Evolutionary conservation across 2,113 vertebrate species (phyloP), one percentile per base, ranked within the genome.

Genomic region (cat (Felis catus)): DNA sequence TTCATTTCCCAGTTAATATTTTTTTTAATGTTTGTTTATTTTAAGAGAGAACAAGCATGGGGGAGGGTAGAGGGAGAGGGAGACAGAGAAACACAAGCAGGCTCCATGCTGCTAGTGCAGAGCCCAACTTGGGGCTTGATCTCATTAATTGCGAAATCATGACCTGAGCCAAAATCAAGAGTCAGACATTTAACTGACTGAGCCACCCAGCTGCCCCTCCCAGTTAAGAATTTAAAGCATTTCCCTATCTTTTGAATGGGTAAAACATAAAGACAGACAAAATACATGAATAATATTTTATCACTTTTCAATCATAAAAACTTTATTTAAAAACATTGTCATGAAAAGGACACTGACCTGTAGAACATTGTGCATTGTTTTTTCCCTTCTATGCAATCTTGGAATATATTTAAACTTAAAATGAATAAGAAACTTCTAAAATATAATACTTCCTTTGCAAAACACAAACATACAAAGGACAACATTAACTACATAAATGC

Each of bases 381-480:
- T 86, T 55, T 2, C 7, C 12, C 48, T 68, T 92, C 80, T 25
- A 83, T 53, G 8, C 15, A 93, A 36, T 81, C 55, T 76, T 92
- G 4, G 8, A 78, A 82, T 68, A 74, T 23, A 39, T 70, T 92
- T 93, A 55, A 91, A 93, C 39, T 80, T 71, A 90, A 97, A 93
- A 70, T 81, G 10, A 95, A 61, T 36, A 78, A 91, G 45, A 53
- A 97, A 53, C 1, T 1, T 19, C 5, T 19, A 55, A 95, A 96
- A 79, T 79, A 79, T 48, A 95, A 68, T 91, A 83, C 23, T 95
- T 95, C 53, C 80, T 94, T 96, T 58, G 39, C 79, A 94, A 92
- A 94, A 55, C 61, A 87, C 2, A 92, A 18, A 1, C 10, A 48
- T 81, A 89, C 10, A 81, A 89, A 53, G 4, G 66, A 89, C 19